Base-by-base conservation (phyloP, 2,113 vertebrate species). In the Micromys minutus region DNA sequence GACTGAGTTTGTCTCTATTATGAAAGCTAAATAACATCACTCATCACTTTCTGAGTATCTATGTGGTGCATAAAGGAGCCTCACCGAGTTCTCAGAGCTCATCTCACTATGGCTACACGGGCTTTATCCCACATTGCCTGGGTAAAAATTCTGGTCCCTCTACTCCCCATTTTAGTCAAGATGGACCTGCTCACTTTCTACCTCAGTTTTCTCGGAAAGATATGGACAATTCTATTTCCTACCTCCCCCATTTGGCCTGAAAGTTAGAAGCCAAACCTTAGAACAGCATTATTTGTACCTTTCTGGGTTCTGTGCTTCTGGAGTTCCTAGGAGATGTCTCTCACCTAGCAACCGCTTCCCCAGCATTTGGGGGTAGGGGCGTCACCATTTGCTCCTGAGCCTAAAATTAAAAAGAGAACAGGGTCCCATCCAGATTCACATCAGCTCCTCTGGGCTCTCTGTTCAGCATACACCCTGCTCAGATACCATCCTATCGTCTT, bases 201-300 rank as follows among this genome's bases (percentile, higher is more conserved):
- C 74, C 55, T 97, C 93, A 22, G 1, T 79, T 57, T 90, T 72
- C 42, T 71, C 34, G 52, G 59, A 90, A 90, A 92, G 59, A 76
- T 5, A 59, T 29, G 52, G 9, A 50, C 12, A 87, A 55, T 42
- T 45, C 76, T 42, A 93, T 36, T 42, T 42, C 36, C 13, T 57
- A 34, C 9, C 3, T 17, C 21, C 17, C 0, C 71, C 31, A 47
- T n/a, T 36, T 17, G 29, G 3, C 2, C 3, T 39, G 12, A 71
- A 11, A 11, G 42, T 67, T 86, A 36, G 67, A 80, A 39, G 22
- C 63, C 89, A 88, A 31, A 45, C 34, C 50, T 93, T 90, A 52
- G 42, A 16, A 36, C 11, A 42, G 47, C 29, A 2, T 1, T 67
- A 36, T 87, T 21, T 39, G 13, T 50, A 7, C 57, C 8, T 26